Evolutionary conservation across 2,888 invertebrate species (phyloP).

Genomic region (Morinoia aosen): DNA sequence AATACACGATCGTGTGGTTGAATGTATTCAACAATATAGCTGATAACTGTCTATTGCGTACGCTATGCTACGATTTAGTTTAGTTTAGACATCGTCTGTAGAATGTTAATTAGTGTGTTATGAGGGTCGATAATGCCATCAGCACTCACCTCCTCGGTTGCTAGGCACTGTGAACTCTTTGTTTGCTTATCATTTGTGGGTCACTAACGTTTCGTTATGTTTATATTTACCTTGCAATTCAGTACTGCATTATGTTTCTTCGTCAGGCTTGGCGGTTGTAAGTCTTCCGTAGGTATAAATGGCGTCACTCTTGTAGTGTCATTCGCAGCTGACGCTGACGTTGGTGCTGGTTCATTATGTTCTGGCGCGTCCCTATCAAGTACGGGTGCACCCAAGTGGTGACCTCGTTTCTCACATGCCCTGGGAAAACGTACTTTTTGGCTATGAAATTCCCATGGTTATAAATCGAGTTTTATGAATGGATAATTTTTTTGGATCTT

Average conservation of each 20-base stretch:
- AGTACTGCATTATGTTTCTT: neutral
- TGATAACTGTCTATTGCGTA: neutral
- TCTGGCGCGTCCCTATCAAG: neutral
- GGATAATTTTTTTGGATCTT: neutral
- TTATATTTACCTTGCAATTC: neutral
- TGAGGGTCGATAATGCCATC: neutral
- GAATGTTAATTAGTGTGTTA: neutral
- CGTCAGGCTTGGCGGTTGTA: neutral
- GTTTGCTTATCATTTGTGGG: neutral
- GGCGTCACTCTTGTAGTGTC: neutral
- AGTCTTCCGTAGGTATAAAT: neutral
- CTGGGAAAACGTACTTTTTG: neutral
- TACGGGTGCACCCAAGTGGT: neutral
- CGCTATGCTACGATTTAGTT: neutral
- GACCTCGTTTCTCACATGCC: neutral
- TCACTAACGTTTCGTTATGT: neutral
- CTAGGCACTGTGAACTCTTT: neutral
- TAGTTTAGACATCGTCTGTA: neutral
- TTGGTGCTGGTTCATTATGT: neutral
- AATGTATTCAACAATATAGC: neutral
- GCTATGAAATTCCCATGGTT: neutral
- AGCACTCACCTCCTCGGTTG: neutral
- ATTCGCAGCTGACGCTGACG: neutral
- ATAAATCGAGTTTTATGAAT: neutral
- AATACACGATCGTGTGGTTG: neutral